A percentile compares a stretch with the other conserved stretches of the same genome.
Evolutionary conservation across 2,113 vertebrate genomes (phyloP).

Genomic region (Syngnathus floridae): DNA sequence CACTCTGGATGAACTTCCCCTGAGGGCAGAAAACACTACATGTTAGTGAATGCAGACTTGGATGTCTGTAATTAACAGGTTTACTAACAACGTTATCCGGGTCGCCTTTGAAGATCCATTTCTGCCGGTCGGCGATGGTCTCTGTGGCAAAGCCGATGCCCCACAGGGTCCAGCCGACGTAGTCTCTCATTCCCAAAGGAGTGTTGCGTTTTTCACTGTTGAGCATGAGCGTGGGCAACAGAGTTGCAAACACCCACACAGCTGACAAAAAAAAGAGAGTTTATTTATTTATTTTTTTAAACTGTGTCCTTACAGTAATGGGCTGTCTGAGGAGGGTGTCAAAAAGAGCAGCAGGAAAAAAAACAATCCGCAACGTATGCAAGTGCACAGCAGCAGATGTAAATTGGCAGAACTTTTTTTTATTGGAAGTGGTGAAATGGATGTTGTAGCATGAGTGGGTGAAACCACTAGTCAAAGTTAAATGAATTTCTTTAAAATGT

Average conservation of each 20-base stretch:
- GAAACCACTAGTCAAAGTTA: too few relatives aligned
- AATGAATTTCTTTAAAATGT: too few relatives aligned
- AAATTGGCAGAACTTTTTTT: too few relatives aligned
- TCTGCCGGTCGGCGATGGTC: constrained; percentile 76
- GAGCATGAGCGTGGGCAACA: constrained; percentile 76
- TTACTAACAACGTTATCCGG: constrained; percentile 71
- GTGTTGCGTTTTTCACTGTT: constrained; percentile 64
- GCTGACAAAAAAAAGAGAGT: constrained; percentile 45
- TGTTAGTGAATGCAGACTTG: background rate
- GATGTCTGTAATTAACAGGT: background rate
- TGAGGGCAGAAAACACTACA: constrained; percentile 22
- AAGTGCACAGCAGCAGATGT: too few relatives aligned
- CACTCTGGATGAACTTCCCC: constrained; percentile 75
- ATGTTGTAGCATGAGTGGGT: too few relatives aligned
- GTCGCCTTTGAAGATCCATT: constrained; percentile 71
- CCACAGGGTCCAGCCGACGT: constrained; percentile 73
- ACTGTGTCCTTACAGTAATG: too few relatives aligned
- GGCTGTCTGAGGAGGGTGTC: too few relatives aligned
- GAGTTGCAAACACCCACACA: constrained; percentile 75
- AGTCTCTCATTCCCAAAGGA: constrained; percentile 69
- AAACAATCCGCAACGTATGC: too few relatives aligned
- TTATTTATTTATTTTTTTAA: too few relatives aligned
- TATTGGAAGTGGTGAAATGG: too few relatives aligned
- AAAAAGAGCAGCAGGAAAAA: too few relatives aligned
- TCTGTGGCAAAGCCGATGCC: constrained; percentile 69